Base-by-base conservation (phyloP, 2,797 vertebrate genomes). In the Catostomus latipinnis region DNA sequence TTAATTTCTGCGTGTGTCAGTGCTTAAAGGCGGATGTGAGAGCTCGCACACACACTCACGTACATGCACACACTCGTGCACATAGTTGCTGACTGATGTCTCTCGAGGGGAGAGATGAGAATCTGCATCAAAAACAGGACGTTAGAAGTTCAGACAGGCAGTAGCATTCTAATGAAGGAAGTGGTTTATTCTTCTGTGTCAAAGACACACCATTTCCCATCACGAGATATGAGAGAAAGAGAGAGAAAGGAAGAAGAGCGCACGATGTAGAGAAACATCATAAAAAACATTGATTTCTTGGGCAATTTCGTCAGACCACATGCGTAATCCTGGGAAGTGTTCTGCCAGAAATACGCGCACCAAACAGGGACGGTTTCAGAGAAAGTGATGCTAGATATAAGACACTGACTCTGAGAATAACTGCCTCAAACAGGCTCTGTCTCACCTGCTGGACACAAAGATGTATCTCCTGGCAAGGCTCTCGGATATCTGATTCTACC, bases 391-490 rank as follows among this genome's bases (percentile, higher is more conserved):
- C 12, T 48, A 14, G 6, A 58, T 49, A 16, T 49, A 13, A 58
- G 12, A 22, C 1, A 34, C 34, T 34, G 34, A 34, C 34, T 34
- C 34, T 46, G 22, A 54, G 49, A 52, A 54, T n/a, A 22, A 75
- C 2, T 50, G 48, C 2, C 5, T 11, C 13, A 12, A 34, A 0
- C 10, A 1, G 6, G 0, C 71, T 76, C 22, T 82, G 2, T 34
- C 84, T 89, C 81, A 94, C 93, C 93, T 89, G 91, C 12, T 75
- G 69, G 46, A 8, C 93, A 94, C 48, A 11, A 4, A 50, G 1
- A 0, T 0, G 0, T 0, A 2, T 1, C 63, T 6, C 1, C 65
- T 6, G 0, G 5, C 4, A 3, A 8, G 13, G 8, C 56, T 16
- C 46, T 73, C 49, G 8, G 11, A 8, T 5, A 0, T 12, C 2